Evolutionary conservation across 2,888 invertebrate genomes (phyloP).

Genomic region (Caradrina kadenii): DNA sequence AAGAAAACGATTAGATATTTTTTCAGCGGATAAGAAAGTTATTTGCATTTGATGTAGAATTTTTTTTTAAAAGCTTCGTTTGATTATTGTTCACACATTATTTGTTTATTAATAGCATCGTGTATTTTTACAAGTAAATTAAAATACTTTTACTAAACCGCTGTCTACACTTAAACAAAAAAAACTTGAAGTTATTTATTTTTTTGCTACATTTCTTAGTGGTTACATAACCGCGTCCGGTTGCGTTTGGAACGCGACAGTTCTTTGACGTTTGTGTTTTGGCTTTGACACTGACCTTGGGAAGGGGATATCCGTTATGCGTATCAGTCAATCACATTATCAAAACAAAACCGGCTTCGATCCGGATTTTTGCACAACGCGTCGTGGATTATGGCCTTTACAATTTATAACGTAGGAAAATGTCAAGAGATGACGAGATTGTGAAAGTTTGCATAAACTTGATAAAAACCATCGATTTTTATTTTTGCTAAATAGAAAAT

Average conservation of each 20-base stretch:
- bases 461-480: not conserved
- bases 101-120: too few relatives aligned
- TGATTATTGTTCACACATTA: too few relatives aligned
- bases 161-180: not conserved
- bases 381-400: constrained; percentile 7
- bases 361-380: constrained; percentile 16
- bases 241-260: constrained; percentile 40
- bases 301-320: constrained; percentile 61
- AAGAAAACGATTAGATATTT: not conserved
- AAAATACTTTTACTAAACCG: not conserved
- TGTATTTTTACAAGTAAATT: constrained; percentile 1
- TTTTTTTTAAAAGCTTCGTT: constrained; percentile 10
- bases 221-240: constrained; percentile 52
- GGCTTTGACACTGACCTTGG: constrained; percentile 65
- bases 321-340: constrained; percentile 38
- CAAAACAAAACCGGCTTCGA: constrained; percentile 44
- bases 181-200: constrained; percentile 6
- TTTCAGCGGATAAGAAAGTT: not conserved
- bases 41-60: not conserved
- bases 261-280: constrained; percentile 43
- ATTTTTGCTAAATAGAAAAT: not conserved
- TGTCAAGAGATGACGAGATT: not conserved
- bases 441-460: constrained; percentile 14
- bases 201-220: constrained; percentile 2
- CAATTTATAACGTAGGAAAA: not conserved